Percentiles rank a stretch among this genome's conserved stretches.
phyloP scores from a whole-genome alignment of 2,113 vertebrate species.

The Silurus glanis region DNA sequence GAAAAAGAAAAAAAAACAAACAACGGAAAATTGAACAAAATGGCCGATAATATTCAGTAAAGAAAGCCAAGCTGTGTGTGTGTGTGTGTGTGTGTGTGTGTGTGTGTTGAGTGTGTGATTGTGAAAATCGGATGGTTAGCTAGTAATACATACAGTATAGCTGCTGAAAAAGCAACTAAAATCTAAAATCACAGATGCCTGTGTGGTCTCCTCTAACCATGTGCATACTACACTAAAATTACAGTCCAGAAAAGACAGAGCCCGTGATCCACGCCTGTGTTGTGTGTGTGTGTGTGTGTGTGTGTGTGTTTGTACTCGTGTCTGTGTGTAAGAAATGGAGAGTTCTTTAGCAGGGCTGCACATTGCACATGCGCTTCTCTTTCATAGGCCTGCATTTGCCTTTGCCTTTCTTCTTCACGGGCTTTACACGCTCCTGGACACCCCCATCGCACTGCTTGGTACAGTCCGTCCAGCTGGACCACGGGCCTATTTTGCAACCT shows the following conservation, averaged over 20 bases:
- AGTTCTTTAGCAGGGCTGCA: constrained; percentile 84
- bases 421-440: constrained; percentile 88
- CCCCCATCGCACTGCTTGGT: constrained; percentile 88
- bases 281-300: constrained; percentile 22
- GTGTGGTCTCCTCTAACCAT: constrained; percentile 29
- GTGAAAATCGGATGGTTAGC: constrained; percentile 58
- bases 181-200: constrained; percentile 45
- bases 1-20: background rate
- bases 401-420: constrained; percentile 84
- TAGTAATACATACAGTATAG: constrained; percentile 48
- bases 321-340: background rate
- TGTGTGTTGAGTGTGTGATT: constrained; percentile 35
- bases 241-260: constrained; percentile 25
- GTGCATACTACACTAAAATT: constrained; percentile 43
- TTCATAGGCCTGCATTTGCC: constrained; percentile 88
- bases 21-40: constrained; percentile 6
- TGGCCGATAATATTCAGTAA: background rate
- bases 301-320: constrained; percentile 25
- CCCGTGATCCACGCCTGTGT: background rate
- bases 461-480: constrained; percentile 90
- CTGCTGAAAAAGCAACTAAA: constrained; percentile 52
- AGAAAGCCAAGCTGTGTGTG: constrained; percentile 28
- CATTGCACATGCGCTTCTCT: constrained; percentile 89
- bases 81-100: constrained; percentile 44
- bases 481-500: constrained; percentile 88